Conservation (phyloP, 2,113 vertebrate species). For the Rhinoderma darwinii region DNA sequence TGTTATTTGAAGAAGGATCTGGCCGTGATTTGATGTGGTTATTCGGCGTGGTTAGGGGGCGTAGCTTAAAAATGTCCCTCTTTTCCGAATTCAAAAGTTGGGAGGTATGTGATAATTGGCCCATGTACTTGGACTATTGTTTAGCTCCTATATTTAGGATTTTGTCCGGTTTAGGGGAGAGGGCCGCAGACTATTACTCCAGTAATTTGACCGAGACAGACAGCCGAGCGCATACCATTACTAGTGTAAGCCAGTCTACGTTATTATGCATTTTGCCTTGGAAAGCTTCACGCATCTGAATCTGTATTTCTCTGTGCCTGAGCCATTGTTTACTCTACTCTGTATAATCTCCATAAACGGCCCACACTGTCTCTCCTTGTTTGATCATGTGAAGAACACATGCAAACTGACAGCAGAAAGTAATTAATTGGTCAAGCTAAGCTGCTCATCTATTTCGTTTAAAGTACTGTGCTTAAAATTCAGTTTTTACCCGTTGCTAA, state of each 20-base stretch:
- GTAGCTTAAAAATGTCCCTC: too few relatives aligned
- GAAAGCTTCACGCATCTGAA: background rate
- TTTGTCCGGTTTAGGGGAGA: too few relatives aligned
- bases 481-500: background rate
- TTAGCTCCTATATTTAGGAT: too few relatives aligned
- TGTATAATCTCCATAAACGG: background rate
- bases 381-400: conserved; percentile 2
- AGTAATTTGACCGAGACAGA: too few relatives aligned
- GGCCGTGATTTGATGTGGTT: too few relatives aligned
- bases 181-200: too few relatives aligned
- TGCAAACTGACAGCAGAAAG: conserved; percentile 9
- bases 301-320: background rate
- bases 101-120: too few relatives aligned
- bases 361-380: background rate
- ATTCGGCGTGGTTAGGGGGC: too few relatives aligned
- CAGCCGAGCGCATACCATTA: background rate
- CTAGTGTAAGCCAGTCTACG: background rate
- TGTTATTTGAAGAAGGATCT: too few relatives aligned
- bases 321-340: background rate
- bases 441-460: background rate
- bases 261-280: background rate
- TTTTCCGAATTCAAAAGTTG: too few relatives aligned
- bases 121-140: too few relatives aligned
- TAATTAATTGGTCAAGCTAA: conserved; percentile 5
- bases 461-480: background rate